Evolutionary conservation across 1,140 invertebrate species (phyloP).

Genomic region (Gerris buenoi): DNA sequence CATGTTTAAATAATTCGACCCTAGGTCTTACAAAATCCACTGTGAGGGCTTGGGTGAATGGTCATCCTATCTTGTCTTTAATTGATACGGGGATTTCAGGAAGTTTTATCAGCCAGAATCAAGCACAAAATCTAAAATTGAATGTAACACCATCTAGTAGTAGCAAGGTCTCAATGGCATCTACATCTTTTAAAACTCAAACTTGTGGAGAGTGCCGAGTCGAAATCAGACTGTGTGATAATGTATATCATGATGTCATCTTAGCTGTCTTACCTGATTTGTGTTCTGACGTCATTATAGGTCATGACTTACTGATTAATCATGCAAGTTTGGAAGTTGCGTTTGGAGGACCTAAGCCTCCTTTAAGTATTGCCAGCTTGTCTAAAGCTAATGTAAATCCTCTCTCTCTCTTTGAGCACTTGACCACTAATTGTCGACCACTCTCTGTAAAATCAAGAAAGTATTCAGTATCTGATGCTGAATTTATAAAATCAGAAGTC

Average conservation of each 20-base stretch:
- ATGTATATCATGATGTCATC: neutral
- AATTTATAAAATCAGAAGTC: conserved; percentile 7
- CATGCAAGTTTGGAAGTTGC: neutral
- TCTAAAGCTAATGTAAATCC: conserved; percentile 3
- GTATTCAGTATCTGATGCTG: neutral
- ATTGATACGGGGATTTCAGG: conserved; percentile 9
- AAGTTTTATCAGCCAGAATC: conserved; percentile 5
- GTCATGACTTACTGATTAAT: conserved; percentile 3
- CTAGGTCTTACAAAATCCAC: neutral
- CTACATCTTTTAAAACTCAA: conserved; percentile 7
- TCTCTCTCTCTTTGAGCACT: conserved; percentile 2
- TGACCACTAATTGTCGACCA: conserved; percentile 2
- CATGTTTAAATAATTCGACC: neutral
- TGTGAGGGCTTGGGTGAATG: conserved; percentile 9
- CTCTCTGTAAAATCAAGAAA: conserved; percentile 3
- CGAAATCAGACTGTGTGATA: conserved; percentile 3
- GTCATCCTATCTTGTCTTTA: neutral
- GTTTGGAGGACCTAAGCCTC: neutral
- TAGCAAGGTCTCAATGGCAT: conserved; percentile 12
- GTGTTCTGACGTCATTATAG: conserved; percentile 6
- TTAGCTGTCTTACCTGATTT: conserved; percentile 7
- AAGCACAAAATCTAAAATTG: neutral
- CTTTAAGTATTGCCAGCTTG: conserved; percentile 4
- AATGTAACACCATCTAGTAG: neutral
- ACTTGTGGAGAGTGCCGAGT: neutral